Conservation (phyloP, 2,797 vertebrate genomes). For the Oophaga sylvatica region DNA sequence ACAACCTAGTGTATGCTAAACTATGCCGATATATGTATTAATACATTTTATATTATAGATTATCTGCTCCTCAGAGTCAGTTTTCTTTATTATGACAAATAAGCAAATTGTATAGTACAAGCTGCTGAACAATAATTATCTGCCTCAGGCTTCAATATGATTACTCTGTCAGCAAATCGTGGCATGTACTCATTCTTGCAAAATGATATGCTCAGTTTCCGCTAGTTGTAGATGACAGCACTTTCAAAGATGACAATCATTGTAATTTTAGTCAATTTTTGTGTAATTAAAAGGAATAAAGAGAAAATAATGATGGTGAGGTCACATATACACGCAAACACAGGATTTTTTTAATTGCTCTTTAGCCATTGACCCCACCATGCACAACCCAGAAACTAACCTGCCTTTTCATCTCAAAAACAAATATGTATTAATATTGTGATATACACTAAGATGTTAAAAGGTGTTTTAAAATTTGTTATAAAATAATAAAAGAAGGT, state of each 20-base stretch:
- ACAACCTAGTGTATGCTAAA: background rate
- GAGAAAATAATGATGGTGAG: background rate
- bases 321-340: background rate
- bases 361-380: no score
- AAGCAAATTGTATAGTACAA: constrained; percentile 29
- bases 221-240: background rate
- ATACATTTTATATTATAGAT: background rate
- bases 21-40: background rate
- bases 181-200: constrained; percentile 6
- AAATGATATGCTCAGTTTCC: constrained; percentile 31
- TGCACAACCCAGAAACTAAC: no score
- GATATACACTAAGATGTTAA: no score
- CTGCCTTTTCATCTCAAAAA: no score
- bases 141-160: constrained; percentile 46
- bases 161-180: constrained; percentile 34
- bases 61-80: background rate
- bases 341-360: background rate
- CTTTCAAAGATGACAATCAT: constrained; percentile 6
- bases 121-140: background rate
- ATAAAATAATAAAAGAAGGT: no score
- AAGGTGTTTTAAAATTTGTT: no score
- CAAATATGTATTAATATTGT: no score
- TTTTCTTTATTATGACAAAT: constrained; percentile 5
- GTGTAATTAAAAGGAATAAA: background rate
- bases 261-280: background rate